phyloP scores from a whole-genome alignment of 2,113 vertebrate genomes.

The Lamprologus tigripictilis region DNA sequence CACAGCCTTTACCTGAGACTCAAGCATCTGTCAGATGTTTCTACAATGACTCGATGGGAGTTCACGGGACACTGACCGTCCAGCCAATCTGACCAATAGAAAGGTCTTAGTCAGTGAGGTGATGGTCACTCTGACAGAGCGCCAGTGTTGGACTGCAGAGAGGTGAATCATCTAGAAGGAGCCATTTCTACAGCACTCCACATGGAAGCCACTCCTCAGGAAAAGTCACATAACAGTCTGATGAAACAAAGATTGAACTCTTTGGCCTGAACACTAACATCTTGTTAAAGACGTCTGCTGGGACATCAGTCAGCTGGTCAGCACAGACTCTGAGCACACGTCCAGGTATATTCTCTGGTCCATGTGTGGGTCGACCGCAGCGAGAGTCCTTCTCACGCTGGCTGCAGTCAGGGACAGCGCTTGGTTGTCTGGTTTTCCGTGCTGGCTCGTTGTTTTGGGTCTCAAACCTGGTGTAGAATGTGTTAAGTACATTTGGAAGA shows the following conservation, averaged over 20 bases:
- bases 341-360: not conserved
- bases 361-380: accelerated
- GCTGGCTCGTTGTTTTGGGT: not conserved
- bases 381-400: not conserved
- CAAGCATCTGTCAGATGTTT: not conserved
- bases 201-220: not conserved
- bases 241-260: not conserved
- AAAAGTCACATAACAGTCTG: not conserved
- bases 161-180: not conserved
- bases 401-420: not conserved
- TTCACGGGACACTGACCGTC: not conserved
- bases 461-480: not conserved
- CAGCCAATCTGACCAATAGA: not conserved
- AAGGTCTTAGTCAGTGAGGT: not conserved
- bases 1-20: not conserved
- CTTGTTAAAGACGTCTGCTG: accelerated
- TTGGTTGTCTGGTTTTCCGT: not conserved
- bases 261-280: not conserved
- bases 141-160: not conserved
- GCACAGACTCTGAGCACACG: not conserved
- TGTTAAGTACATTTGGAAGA: not conserved
- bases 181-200: not conserved
- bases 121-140: not conserved
- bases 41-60: accelerated
- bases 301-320: not conserved